Evolutionary conservation across 1,140 invertebrate genomes (phyloP), one percentile per base, ranked within the genome.

Genomic region (Himalopsyche phryganea): DNA sequence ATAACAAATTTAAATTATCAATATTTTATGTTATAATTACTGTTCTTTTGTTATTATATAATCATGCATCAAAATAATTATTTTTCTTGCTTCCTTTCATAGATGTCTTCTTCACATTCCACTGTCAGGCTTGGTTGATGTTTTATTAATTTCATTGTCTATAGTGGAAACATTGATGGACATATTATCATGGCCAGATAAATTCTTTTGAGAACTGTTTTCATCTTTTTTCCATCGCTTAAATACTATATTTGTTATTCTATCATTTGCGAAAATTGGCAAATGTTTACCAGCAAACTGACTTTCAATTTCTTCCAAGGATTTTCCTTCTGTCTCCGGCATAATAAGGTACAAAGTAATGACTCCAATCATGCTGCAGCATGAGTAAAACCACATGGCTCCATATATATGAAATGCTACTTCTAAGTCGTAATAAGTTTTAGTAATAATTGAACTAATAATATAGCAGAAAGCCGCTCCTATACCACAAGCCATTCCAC

Each of bases 251-350:
- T 23, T 76, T 6, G 71, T 71, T 3, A 77, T 19, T 5, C 71
- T 69, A 66, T 75, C 74, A 38, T 74, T 67, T 10, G 74, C 75
- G 46, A 78, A 76, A 20, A 66, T 71, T 56, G 66, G 66, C 5
- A 71, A 51, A 2, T 36, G 10, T 58, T 74, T 65, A 1, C 83
- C 83, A 0, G 79, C 78, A 59, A 83, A 83, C 50, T 71, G 71
- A 1, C 71, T 70, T 65, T 85, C 83, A 33, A 92, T 89, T 69
- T 92, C 88, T 68, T 88, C 81, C 44, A 92, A 74, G 1, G 80
- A 81, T 61, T 83, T 86, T 2, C 88, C 86, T 72, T 89, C 89
- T 0, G 90, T 93, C 72, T 93, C 89, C 1, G 91, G 89, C n/a
- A 93, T 68, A 54, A 83, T 82, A 38, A 84, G 77, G 57, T 82